phyloP scores from a whole-genome alignment of 1,140 invertebrate genomes.

The Lasioglossum albipes region DNA sequence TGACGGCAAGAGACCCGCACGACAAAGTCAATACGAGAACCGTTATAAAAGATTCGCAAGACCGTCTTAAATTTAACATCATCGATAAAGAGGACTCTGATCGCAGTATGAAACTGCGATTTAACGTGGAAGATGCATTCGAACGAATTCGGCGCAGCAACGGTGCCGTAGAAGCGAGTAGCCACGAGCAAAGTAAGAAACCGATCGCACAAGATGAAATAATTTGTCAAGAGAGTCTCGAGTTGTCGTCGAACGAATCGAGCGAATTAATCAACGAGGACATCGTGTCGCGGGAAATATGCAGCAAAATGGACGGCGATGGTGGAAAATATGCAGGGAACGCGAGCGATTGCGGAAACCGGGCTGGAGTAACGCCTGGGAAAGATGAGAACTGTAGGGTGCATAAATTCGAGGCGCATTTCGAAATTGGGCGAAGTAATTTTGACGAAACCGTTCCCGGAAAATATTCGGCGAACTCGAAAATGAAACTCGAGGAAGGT shows the following conservation, averaged over 20 bases:
- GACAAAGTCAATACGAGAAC: too few relatives aligned
- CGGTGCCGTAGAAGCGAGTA: not conserved
- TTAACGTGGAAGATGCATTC: not conserved
- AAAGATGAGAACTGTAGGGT: not conserved
- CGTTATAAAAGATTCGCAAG: too few relatives aligned
- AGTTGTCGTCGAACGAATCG: not conserved
- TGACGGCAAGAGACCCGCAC: not conserved
- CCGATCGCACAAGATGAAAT: not conserved
- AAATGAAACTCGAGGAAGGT: not conserved
- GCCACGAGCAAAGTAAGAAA: not conserved
- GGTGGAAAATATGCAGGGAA: not conserved
- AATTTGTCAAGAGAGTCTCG: not conserved
- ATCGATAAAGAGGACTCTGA: too few relatives aligned
- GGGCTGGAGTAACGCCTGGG: not conserved
- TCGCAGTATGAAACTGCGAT: not conserved
- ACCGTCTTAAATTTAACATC: too few relatives aligned
- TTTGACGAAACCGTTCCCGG: not conserved
- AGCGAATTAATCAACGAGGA: constrained; percentile 1
- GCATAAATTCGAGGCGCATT: not conserved
- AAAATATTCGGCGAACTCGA: not conserved
- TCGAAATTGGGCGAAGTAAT: not conserved
- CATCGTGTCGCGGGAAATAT: not conserved
- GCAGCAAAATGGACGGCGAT: not conserved
- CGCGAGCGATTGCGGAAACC: not conserved
- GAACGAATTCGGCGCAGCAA: not conserved